phyloP scores from a whole-genome alignment of 2,888 invertebrate genomes.

The Netelia fuscicornis region DNA sequence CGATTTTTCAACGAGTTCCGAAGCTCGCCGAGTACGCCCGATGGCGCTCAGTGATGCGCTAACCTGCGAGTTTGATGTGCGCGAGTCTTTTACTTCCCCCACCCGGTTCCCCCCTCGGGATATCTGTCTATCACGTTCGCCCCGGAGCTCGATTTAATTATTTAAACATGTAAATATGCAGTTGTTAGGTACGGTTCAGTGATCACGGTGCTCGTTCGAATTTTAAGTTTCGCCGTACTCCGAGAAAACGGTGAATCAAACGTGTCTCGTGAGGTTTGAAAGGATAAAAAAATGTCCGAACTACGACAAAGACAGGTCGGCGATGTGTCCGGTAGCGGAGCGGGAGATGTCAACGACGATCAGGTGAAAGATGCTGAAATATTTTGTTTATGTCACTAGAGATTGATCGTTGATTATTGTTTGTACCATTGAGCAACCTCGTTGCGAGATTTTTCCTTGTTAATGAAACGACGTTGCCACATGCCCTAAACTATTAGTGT shows the following conservation, averaged over 20 bases:
- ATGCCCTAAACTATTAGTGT: background rate
- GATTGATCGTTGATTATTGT: background rate
- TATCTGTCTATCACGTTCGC: constrained; percentile 78
- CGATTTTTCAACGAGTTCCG: constrained; percentile 76
- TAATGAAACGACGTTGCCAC: background rate
- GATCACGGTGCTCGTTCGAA: constrained; percentile 71
- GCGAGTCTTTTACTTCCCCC: constrained; percentile 65
- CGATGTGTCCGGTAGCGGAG: constrained; percentile 75
- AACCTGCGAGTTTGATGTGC: constrained; percentile 72
- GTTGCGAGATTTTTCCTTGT: background rate
- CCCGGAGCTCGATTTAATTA: constrained; percentile 73
- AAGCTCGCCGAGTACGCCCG: constrained; percentile 71
- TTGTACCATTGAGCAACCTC: background rate
- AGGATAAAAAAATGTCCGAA: constrained; percentile 79
- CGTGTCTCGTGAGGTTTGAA: constrained; percentile 42
- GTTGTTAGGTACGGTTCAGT: constrained; percentile 70
- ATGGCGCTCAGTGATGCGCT: constrained; percentile 65
- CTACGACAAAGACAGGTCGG: constrained; percentile 80
- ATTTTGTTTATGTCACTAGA: constrained; percentile 55
- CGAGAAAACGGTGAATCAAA: constrained; percentile 7
- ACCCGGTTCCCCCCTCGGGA: constrained; percentile 49
- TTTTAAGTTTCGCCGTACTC: constrained; percentile 58
- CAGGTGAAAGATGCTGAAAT: constrained; percentile 76
- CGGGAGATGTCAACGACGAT: constrained; percentile 81
- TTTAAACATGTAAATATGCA: constrained; percentile 81